Percentiles rank a stretch among this genome's conserved stretches.
These are phyloP conservation scores for Fukomys damarensis DNA, from an alignment of 2,113 vertebrate species.

Conservation along the genomic window DNA sequence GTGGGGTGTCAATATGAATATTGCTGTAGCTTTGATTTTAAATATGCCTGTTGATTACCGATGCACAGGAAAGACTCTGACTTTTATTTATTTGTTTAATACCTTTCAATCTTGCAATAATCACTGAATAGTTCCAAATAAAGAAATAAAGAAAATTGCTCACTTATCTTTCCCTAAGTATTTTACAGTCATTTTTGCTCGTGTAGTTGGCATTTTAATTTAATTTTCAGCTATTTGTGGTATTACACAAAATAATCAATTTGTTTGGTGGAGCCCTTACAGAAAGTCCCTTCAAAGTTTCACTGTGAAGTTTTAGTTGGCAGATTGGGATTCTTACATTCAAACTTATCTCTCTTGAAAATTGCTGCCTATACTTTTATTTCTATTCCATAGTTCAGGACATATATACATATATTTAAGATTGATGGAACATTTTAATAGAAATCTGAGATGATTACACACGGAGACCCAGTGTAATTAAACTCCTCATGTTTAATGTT, in stretches of 20 bases:
- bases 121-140: too few relatives aligned
- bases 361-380: neutral
- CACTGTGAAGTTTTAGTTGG: neutral
- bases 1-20: too few relatives aligned
- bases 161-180: too few relatives aligned
- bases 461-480: neutral
- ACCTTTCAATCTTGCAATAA: too few relatives aligned
- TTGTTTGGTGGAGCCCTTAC: neutral
- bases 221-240: neutral
- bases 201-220: neutral
- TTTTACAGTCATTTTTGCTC: neutral
- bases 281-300: neutral
- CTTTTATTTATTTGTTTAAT: too few relatives aligned
- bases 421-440: neutral
- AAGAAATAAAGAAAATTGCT: too few relatives aligned
- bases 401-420: neutral
- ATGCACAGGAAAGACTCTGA: too few relatives aligned
- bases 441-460: neutral
- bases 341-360: neutral
- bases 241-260: neutral
- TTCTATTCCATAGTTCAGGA: neutral
- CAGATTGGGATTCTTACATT: neutral
- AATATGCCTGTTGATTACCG: too few relatives aligned
- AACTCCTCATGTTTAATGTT: neutral
- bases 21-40: too few relatives aligned